Base-by-base conservation (phyloP, 2,888 invertebrate species). In the Brachylomia viminalis region DNA sequence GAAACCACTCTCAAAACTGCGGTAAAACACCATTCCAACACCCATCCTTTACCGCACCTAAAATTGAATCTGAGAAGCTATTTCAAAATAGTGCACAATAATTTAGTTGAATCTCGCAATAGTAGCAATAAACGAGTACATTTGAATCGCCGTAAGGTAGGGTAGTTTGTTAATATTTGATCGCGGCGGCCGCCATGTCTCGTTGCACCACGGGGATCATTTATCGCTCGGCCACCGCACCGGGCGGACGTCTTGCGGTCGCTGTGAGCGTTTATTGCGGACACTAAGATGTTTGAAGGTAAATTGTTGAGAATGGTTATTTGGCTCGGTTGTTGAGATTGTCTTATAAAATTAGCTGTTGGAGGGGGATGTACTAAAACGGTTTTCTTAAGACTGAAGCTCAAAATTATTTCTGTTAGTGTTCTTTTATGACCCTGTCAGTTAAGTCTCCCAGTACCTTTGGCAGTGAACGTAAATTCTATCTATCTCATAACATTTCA, bases 81-180 rank as follows among this genome's bases (percentile, higher is more conserved):
- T 77, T 80, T 68, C 80, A 73, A 74, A 77, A 79, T 75, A 87
- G 73, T 75, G 66, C 54, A 78, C 85, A 64, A 75, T 83, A 78
- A 83, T 79, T 84, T 86, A 86, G 86, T 82, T 87, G 86, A 91
- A 89, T 87, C 90, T 87, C 85, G 84, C 87, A 89, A 76, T 80
- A 79, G 81, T 84, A 86, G 92, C 89, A 89, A 91, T 93, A 93
- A 94, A 93, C 92, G 87, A 89, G 89, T 91, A 91, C 91, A 93
- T 94, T 92, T 91, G 92, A 92, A 92, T 92, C 88, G 90, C 90
- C 89, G 91, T 93, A 92, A 93, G 89, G 92, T 78, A 84, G 92
- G 94, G 95, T 94, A 94, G 93, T 95, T 95, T 92, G 94, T 95
- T 93, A 96, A 96, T 96, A 96, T 96, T 96, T 96, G 92, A 95